Conservation (phyloP, 2,113 vertebrate species). For the Haemorhous mexicanus region DNA sequence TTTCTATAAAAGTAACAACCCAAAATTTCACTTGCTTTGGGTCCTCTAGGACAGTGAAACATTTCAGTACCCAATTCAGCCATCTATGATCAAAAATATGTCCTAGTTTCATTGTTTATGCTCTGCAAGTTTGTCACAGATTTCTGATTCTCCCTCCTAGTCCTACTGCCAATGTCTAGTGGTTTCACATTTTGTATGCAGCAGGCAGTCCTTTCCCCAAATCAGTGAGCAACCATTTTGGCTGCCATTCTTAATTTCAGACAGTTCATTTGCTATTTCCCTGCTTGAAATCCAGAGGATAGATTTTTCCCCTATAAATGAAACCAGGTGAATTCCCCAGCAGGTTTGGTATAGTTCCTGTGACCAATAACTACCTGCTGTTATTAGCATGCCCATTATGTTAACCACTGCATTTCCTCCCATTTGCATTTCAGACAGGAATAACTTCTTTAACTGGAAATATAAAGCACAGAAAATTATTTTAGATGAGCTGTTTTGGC, state of each 20-base stretch:
- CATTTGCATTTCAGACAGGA: not conserved
- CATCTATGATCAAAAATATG: not conserved
- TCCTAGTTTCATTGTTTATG: not conserved
- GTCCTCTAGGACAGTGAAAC: not conserved
- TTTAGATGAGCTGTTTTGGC: not conserved
- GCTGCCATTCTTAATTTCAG: slow-evolving; percentile 11
- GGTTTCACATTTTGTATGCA: not conserved
- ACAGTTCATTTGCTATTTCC: slow-evolving; percentile 1
- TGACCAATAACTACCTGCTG: not conserved
- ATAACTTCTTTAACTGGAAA: not conserved
- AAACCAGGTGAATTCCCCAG: not conserved
- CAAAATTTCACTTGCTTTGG: not conserved
- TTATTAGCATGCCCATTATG: not conserved
- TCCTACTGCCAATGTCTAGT: not conserved
- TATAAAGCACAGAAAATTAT: not conserved
- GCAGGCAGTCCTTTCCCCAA: not conserved
- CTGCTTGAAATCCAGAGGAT: slow-evolving; percentile 11
- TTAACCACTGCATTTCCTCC: not conserved
- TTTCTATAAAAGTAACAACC: not conserved
- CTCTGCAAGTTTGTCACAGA: not conserved
- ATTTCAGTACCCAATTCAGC: not conserved
- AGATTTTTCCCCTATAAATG: not conserved
- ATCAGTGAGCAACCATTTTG: not conserved
- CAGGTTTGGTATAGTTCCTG: not conserved
- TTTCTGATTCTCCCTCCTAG: not conserved